Evolutionary conservation across 2,888 invertebrate genomes (phyloP).

Genomic region (Scotopteryx bipunctaria): DNA sequence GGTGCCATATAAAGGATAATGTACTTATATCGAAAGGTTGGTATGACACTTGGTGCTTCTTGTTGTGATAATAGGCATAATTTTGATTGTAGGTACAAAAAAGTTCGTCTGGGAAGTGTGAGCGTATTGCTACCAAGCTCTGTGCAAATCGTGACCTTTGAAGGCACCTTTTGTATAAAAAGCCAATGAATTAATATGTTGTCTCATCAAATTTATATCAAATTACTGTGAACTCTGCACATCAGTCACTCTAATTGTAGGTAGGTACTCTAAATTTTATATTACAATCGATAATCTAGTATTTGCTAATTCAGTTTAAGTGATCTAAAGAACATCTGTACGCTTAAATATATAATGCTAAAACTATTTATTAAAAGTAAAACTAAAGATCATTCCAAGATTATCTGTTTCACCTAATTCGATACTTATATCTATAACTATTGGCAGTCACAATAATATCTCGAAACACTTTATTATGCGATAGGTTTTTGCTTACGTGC

Average conservation of each 20-base stretch:
- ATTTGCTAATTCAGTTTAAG: constrained; percentile 13
- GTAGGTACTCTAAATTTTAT: constrained; percentile 14
- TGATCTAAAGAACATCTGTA: constrained; percentile 12
- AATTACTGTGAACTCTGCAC: constrained; percentile 21
- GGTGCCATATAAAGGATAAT: constrained; percentile 64
- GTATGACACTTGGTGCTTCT: constrained; percentile 66
- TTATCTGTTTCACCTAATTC: constrained; percentile 15
- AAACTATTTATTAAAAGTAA: constrained; percentile 18
- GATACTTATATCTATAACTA: constrained; percentile 26
- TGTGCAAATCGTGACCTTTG: constrained; percentile 72
- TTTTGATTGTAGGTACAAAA: constrained; percentile 62
- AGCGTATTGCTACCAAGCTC: constrained; percentile 80
- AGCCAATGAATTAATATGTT: constrained; percentile 61
- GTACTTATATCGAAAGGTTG: constrained; percentile 57
- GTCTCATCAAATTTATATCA: constrained; percentile 41
- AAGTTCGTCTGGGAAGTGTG: constrained; percentile 79
- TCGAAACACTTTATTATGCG: constrained; percentile 11
- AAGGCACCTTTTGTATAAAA: constrained; percentile 66
- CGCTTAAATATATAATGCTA: constrained; percentile 8
- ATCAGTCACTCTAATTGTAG: constrained; percentile 13
- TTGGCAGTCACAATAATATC: constrained; percentile 18
- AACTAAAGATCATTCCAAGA: constrained; percentile 21
- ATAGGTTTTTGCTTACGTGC: constrained; percentile 18
- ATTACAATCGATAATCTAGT: constrained; percentile 13
- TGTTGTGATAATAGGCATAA: constrained; percentile 67